These are phyloP conservation scores for Pelobates fuscus DNA, from an alignment of 2,113 vertebrate species.

Conservation along the genomic window DNA sequence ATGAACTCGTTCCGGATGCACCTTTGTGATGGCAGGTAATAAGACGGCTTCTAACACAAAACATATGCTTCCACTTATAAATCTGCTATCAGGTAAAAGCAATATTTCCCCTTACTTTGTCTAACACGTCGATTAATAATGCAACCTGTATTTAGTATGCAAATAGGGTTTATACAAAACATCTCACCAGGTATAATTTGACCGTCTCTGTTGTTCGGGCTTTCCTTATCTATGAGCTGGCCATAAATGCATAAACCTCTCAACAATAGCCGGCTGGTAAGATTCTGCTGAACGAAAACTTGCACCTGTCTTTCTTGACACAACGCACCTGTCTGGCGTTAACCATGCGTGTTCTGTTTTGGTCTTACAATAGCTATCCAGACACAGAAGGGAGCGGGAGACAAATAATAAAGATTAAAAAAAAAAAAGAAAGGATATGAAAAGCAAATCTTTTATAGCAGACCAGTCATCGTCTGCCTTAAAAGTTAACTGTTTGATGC, in stretches of 20 bases:
- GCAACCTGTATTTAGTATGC: conserved; percentile 35
- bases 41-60: conserved; percentile 10
- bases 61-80: conserved; percentile 22
- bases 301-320: conserved; percentile 86
- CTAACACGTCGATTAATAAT: conserved; percentile 22
- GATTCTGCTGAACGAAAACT: conserved; percentile 62
- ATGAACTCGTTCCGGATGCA: too few relatives aligned
- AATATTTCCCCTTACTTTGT: conserved; percentile 7
- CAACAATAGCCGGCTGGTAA: conserved; percentile 66
- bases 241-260: conserved; percentile 67
- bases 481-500: neutral
- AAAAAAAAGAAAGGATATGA: neutral
- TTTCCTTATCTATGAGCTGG: conserved; percentile 55
- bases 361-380: conserved; percentile 39
- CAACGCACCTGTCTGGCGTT: conserved; percentile 79
- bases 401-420: neutral
- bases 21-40: neutral
- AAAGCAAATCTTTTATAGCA: conserved; percentile 25
- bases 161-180: conserved; percentile 30
- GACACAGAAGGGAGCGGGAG: conserved; percentile 12
- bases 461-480: conserved; percentile 28
- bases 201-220: conserved; percentile 47
- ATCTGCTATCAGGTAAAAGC: neutral
- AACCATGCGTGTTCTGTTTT: conserved; percentile 62
- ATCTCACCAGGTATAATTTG: conserved; percentile 51